Percentiles rank a stretch among this genome's conserved stretches.
Conservation (phyloP, 2,113 vertebrate species). For the Pygoscelis antarcticus region DNA sequence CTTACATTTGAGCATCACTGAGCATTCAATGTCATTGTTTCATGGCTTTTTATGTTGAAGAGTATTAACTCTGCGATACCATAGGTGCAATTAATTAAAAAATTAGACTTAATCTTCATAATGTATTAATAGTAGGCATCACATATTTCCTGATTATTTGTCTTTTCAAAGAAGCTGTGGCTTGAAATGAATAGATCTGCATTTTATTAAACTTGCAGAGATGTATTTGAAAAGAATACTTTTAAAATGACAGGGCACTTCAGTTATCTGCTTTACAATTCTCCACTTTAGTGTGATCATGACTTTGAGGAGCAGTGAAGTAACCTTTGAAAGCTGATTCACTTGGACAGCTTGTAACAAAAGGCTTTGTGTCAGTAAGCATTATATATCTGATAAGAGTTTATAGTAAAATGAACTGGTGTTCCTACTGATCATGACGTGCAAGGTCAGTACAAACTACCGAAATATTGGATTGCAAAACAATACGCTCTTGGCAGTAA, state of each 20-base stretch:
- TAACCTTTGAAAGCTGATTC: slow-evolving; percentile 39
- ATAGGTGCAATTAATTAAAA: not conserved
- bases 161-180: not conserved
- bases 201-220: not conserved
- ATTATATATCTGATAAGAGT: not conserved
- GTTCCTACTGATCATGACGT: not conserved
- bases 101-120: not conserved
- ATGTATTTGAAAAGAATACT: not conserved
- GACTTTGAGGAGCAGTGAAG: not conserved
- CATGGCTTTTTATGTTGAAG: not conserved
- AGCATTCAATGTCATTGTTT: not conserved
- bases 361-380: not conserved
- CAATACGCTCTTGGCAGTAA: not conserved
- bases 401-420: not conserved
- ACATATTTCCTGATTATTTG: not conserved
- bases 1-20: not conserved
- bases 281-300: not conserved
- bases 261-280: not conserved
- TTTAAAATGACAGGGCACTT: not conserved
- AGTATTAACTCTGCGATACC: not conserved
- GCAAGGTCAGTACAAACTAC: slow-evolving; percentile 24
- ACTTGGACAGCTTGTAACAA: not conserved
- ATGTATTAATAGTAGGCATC: not conserved
- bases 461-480: not conserved
- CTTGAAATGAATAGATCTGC: not conserved